Conservation (phyloP, 2,888 invertebrate species). For the Cyclophora albipunctata region DNA sequence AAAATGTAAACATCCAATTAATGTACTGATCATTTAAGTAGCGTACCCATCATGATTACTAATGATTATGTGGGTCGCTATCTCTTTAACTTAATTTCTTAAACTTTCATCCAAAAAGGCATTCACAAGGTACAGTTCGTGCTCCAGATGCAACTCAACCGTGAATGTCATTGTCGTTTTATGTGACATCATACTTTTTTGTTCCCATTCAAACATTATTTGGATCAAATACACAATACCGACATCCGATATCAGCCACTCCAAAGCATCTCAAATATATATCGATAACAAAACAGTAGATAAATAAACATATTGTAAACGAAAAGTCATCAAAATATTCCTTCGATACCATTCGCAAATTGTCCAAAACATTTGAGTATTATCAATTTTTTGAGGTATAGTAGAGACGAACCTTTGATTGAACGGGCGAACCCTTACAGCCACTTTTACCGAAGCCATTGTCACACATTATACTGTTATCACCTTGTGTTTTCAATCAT, state of each 20-base stretch:
- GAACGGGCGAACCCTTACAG: constrained; percentile 92
- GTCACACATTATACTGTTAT: constrained; percentile 70
- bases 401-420: constrained; percentile 82
- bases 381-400: constrained; percentile 16
- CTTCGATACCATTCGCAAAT: constrained; percentile 23
- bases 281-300: too few species aligned
- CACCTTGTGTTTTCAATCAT: constrained; percentile 36
- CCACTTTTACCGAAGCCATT: constrained; percentile 95
- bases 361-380: constrained; percentile 29
- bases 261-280: too few species aligned
- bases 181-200: constrained; percentile 69
- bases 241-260: too few species aligned
- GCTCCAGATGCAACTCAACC: constrained; percentile 71
- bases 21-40: too few species aligned
- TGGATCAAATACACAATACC: constrained; percentile 4
- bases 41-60: too few species aligned
- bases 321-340: too few species aligned
- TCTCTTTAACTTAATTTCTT: constrained; percentile 50
- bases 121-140: constrained; percentile 60
- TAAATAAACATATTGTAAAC: too few species aligned
- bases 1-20: constrained; percentile 19
- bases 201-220: constrained; percentile 52
- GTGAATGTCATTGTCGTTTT: constrained; percentile 71
- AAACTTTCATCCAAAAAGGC: constrained; percentile 63
- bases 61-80: constrained; percentile 25